Evolutionary conservation across 2,113 vertebrate genomes (phyloP).

Genomic region (Anser cygnoides): DNA sequence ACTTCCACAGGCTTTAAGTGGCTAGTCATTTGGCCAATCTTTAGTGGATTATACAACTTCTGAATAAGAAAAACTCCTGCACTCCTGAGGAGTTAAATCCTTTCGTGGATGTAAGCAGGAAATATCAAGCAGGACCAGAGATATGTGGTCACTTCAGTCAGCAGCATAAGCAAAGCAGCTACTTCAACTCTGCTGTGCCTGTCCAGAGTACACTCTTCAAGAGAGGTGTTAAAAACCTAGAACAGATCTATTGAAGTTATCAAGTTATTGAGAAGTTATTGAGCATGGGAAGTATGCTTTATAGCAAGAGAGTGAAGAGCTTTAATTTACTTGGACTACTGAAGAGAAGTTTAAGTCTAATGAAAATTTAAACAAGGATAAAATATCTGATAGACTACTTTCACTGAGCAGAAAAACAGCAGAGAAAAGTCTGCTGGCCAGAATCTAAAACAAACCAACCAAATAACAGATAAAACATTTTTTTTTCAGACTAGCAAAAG

Average conservation of each 20-base stretch:
- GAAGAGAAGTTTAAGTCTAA: not conserved
- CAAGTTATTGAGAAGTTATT: not conserved
- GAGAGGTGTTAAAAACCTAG: not conserved
- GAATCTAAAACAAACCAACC: not conserved
- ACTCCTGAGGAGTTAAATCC: not conserved
- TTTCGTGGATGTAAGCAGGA: not conserved
- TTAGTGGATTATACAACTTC: not conserved
- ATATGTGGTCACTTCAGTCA: not conserved
- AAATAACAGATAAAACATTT: not conserved
- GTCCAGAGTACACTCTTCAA: not conserved
- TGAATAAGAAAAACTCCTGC: not conserved
- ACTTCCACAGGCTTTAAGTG: not conserved
- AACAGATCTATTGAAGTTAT: not conserved
- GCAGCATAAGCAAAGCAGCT: not conserved
- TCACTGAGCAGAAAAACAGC: not conserved
- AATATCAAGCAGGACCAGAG: not conserved
- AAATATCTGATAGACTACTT: not conserved
- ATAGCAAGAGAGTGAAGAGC: not conserved
- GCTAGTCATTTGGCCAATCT: not conserved
- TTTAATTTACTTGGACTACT: not conserved
- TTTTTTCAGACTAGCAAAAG: not conserved
- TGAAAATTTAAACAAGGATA: not conserved
- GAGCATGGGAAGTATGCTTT: not conserved
- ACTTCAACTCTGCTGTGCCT: not conserved
- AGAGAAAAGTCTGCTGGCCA: not conserved